Conservation (phyloP, 2,888 invertebrate species). For the Aspidiotus destructor region DNA sequence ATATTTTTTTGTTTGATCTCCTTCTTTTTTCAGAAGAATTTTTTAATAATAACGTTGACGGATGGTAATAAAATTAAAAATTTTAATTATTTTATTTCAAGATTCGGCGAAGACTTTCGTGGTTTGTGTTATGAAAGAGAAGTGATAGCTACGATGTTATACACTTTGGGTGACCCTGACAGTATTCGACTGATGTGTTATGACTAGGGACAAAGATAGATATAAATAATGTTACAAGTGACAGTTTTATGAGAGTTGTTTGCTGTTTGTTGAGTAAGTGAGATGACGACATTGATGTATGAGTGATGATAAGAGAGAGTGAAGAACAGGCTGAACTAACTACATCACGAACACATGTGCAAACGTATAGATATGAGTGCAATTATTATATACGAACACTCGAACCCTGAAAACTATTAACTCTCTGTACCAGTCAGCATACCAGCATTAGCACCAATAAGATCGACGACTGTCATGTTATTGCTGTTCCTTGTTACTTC, state of each 20-base stretch:
- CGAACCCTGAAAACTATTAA: background rate
- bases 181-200: slow-evolving; percentile 33
- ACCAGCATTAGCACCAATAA: no score
- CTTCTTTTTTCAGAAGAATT: background rate
- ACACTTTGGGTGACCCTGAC: slow-evolving; percentile 32
- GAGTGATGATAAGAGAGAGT: slow-evolving; percentile 20
- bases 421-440: background rate
- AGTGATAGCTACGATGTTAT: background rate
- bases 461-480: no score
- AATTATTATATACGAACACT: slow-evolving; percentile 9
- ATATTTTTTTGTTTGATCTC: no score
- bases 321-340: slow-evolving; percentile 1
- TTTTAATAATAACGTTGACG: background rate
- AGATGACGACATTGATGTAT: slow-evolving; percentile 34
- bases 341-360: slow-evolving; percentile 24
- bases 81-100: background rate
- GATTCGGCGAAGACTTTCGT: no score
- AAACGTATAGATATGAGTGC: slow-evolving; percentile 16
- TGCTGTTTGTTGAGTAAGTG: slow-evolving; percentile 34
- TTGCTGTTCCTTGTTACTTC: no score
- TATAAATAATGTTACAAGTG: slow-evolving; percentile 34
- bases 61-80: slow-evolving; percentile 4
- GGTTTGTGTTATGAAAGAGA: no score
- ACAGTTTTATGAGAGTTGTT: slow-evolving; percentile 33
- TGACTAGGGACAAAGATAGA: slow-evolving; percentile 33